Conservation (phyloP, 64 coral and sea anemone species). For the Montipora cactus region DNA sequence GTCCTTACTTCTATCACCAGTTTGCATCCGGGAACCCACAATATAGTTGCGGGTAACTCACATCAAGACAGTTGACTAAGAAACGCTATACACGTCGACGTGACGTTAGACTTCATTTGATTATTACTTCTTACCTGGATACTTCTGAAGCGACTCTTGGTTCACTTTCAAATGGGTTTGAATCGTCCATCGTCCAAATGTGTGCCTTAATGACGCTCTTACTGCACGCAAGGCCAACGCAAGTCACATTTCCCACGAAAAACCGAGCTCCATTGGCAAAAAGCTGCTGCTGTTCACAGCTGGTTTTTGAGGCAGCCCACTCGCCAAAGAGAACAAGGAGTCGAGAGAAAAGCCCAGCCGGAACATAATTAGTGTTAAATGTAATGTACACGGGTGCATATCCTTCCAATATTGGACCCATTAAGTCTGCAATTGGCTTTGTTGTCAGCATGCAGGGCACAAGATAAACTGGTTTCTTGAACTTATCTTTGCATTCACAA, state of each 20-base stretch:
- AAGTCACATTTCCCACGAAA: slow-evolving; percentile 16
- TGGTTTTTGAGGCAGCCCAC: slow-evolving; percentile 32
- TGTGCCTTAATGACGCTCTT: slow-evolving; percentile 37
- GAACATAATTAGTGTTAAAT: slow-evolving; percentile 27
- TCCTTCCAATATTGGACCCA: neutral
- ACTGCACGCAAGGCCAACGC: neutral
- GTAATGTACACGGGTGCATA: slow-evolving; percentile 20
- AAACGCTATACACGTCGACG: too few species aligned
- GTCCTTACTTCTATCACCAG: too few species aligned
- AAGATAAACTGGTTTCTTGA: neutral
- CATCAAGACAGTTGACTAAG: too few species aligned
- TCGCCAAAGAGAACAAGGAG: slow-evolving; percentile 40
- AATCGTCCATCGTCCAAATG: slow-evolving; percentile 36
- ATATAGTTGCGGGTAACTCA: too few species aligned
- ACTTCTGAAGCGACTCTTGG: neutral
- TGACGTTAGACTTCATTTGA: neutral
- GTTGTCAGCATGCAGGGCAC: slow-evolving; percentile 32
- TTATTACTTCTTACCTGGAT: neutral
- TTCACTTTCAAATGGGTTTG: neutral
- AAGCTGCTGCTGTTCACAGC: slow-evolving; percentile 31
- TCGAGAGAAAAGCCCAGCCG: slow-evolving; percentile 13
- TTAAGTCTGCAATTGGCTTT: neutral
- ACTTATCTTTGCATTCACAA: slow-evolving; percentile 1
- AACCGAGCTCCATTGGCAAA: slow-evolving; percentile 23
- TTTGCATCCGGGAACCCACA: too few species aligned